A percentile compares a stretch with the other conserved stretches of the same genome.
These are phyloP conservation scores for Brachyhypopomus occidentalis DNA, from an alignment of 2,113 vertebrate genomes.

Conservation along the genomic window DNA sequence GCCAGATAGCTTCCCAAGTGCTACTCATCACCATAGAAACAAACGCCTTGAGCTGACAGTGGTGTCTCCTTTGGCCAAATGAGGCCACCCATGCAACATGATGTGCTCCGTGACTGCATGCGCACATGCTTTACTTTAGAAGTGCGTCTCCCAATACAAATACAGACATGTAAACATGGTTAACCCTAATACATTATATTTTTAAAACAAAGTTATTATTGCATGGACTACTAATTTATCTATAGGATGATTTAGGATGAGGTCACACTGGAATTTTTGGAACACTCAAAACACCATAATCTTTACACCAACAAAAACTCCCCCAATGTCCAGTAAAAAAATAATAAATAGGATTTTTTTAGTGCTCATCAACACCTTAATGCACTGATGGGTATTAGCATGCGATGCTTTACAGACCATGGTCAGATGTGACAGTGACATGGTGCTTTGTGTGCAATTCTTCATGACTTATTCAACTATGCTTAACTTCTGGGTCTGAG, in stretches of 20 bases:
- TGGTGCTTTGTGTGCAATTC: constrained; percentile 62
- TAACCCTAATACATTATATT: too few species aligned
- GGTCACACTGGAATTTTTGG: background rate
- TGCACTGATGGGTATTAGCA: background rate
- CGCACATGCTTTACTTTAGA: background rate
- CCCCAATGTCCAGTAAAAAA: too few species aligned
- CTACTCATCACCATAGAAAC: constrained; percentile 71
- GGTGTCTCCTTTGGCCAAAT: constrained; percentile 56
- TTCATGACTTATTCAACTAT: constrained; percentile 62
- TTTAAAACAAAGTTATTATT: too few species aligned
- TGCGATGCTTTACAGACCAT: constrained; percentile 57
- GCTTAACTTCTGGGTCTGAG: constrained; percentile 61
- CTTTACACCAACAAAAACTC: background rate
- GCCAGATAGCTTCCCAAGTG: constrained; percentile 69
- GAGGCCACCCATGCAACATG: constrained; percentile 68
- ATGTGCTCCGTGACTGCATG: background rate
- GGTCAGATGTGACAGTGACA: constrained; percentile 50
- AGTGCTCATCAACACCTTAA: background rate
- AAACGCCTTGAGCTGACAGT: constrained; percentile 56
- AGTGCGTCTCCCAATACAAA: too few species aligned
- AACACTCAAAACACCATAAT: background rate
- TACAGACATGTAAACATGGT: too few species aligned
- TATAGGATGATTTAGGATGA: background rate
- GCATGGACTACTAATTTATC: too few species aligned
- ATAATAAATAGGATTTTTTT: background rate